Percentiles rank a stretch among this genome's conserved stretches.
Evolutionary conservation across 2,888 invertebrate species (phyloP).

Genomic region (Cheilosia urbana): DNA sequence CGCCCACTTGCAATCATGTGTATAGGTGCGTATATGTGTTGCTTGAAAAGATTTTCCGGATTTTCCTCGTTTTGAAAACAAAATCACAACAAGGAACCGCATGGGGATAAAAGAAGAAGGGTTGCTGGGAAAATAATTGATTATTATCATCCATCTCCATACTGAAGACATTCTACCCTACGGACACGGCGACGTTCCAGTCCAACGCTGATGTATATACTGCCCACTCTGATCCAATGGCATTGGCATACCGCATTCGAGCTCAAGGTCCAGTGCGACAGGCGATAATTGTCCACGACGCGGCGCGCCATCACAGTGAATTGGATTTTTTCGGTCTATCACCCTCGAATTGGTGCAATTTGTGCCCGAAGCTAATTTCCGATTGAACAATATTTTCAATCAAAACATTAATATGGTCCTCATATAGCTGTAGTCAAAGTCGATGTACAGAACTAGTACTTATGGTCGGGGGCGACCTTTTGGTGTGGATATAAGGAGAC

Average conservation of each 20-base stretch:
- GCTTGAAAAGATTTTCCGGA: constrained; percentile 66
- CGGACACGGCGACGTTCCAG: not conserved
- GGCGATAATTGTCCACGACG: constrained; percentile 10
- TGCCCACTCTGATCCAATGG: not conserved
- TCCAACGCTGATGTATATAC: no score
- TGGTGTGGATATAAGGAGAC: constrained; percentile 14
- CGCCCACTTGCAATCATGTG: constrained; percentile 1
- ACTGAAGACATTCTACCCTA: not conserved
- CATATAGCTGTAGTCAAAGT: not conserved
- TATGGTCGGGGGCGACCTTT: constrained; percentile 12
- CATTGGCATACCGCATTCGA: not conserved
- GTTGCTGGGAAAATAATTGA: constrained; percentile 52
- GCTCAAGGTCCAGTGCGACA: not conserved
- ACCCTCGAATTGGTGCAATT: constrained; percentile 72
- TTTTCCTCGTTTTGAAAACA: constrained; percentile 60
- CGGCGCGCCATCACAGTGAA: constrained; percentile 13
- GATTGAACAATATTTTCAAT: constrained; percentile 73
- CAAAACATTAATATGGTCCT: constrained; percentile 59
- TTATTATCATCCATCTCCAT: constrained; percentile 29
- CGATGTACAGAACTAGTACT: not conserved
- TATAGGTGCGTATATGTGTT: constrained; percentile 11
- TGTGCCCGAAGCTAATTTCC: constrained; percentile 45
- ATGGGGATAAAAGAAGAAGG: constrained; percentile 28
- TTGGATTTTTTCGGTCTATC: constrained; percentile 62
- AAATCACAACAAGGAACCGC: constrained; percentile 52